phyloP scores from a whole-genome alignment of 2,888 invertebrate genomes.

The Cactoblastis cactorum region DNA sequence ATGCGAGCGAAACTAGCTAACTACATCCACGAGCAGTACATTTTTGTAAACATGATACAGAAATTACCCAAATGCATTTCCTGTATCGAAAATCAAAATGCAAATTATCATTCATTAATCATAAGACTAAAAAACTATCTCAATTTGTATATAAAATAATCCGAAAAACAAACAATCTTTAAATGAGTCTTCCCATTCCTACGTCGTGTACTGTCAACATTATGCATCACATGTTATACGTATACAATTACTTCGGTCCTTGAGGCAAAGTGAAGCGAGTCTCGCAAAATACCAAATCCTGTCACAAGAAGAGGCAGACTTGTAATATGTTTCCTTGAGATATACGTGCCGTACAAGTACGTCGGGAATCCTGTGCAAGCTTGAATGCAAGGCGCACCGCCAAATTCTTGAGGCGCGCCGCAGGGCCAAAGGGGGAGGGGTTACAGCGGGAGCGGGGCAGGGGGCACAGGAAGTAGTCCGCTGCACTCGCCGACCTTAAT shows the following conservation, averaged over 20 bases:
- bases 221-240: background rate
- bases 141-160: too few relatives aligned
- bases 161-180: too few relatives aligned
- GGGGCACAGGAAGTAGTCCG: constrained; percentile 45
- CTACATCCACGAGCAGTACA: too few relatives aligned
- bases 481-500: constrained; percentile 72
- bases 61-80: too few relatives aligned
- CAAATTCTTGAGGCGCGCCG: constrained; percentile 68
- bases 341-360: constrained; percentile 30
- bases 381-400: constrained; percentile 67
- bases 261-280: background rate
- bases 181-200: too few relatives aligned
- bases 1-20: too few relatives aligned
- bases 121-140: too few relatives aligned
- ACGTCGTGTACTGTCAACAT: too few relatives aligned
- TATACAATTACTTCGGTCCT: background rate
- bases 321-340: constrained; percentile 38
- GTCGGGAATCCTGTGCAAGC: constrained; percentile 46
- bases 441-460: constrained; percentile 26
- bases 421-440: constrained; percentile 36
- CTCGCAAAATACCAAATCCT: constrained; percentile 6
- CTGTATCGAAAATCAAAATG: too few relatives aligned
- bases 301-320: constrained; percentile 20
- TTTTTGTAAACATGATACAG: too few relatives aligned
- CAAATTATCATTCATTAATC: too few relatives aligned